A percentile compares a stretch with the other conserved stretches of the same genome.
These are phyloP conservation scores for Xestia ashworthii DNA, from an alignment of 2,888 invertebrate genomes.

Conservation along the genomic window DNA sequence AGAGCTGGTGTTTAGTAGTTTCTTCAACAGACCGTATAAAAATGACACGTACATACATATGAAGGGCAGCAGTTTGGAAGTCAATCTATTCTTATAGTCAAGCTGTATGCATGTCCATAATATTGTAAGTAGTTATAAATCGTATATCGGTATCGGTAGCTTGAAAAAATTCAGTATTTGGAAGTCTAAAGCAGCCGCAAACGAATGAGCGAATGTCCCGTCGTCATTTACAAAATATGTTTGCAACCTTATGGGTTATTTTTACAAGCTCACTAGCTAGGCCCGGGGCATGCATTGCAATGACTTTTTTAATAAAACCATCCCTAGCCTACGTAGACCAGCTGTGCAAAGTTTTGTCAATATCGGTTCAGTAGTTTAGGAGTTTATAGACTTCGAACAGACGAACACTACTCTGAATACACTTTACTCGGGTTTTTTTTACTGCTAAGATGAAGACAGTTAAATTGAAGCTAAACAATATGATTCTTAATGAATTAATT, in stretches of 20 bases:
- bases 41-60: not conserved
- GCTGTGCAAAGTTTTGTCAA: not conserved
- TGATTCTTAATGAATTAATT: not conserved
- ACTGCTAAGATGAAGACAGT: not conserved
- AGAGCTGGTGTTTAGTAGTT: constrained; percentile 15
- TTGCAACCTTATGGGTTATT: not conserved
- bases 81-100: constrained; percentile 32
- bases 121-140: not conserved
- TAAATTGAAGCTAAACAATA: not conserved
- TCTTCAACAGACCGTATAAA: constrained; percentile 4
- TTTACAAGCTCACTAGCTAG: not conserved
- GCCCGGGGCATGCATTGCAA: too few relatives aligned
- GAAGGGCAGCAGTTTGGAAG: constrained; percentile 24
- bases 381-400: not conserved
- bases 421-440: not conserved
- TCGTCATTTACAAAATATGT: not conserved
- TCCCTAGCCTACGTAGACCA: too few relatives aligned
- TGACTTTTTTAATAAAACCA: too few relatives aligned
- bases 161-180: not conserved
- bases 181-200: not conserved
- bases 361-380: not conserved
- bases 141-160: not conserved
- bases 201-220: not conserved
- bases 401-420: not conserved
- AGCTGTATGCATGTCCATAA: constrained; percentile 44